Conservation (phyloP, 2,888 invertebrate species). For the Apantesis nais region DNA sequence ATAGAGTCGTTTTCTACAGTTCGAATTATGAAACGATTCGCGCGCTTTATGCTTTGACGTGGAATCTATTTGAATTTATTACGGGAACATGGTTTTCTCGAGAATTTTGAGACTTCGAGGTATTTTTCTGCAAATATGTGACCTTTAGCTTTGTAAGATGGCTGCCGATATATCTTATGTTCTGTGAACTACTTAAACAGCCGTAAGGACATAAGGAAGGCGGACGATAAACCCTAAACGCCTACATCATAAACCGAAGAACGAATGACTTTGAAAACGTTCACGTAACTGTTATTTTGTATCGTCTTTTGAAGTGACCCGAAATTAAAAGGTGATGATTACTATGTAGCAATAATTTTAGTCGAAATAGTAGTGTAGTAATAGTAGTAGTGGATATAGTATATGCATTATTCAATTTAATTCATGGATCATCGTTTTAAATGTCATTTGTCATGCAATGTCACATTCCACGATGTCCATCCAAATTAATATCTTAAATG, state of each 20-base stretch:
- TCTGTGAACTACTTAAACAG: conserved; percentile 14
- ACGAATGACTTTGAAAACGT: conserved; percentile 36
- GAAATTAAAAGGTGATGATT: not conserved
- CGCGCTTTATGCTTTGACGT: conserved; percentile 30
- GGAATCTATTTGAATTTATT: conserved; percentile 44
- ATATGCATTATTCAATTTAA: too few species aligned
- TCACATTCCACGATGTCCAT: too few species aligned
- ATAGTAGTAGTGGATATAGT: too few species aligned
- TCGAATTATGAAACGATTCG: conserved; percentile 24
- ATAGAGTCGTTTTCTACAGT: conserved; percentile 27
- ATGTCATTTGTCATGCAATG: too few species aligned
- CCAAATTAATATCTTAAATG: too few species aligned
- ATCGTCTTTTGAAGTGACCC: conserved; percentile 7
- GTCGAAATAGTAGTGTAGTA: not conserved
- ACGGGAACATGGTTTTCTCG: conserved; percentile 33
- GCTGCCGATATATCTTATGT: not conserved
- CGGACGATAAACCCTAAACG: not conserved
- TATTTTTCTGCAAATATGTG: conserved; percentile 7
- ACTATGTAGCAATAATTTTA: too few species aligned
- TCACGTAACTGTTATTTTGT: conserved; percentile 25
- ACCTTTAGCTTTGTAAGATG: conserved; percentile 7
- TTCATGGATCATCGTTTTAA: too few species aligned
- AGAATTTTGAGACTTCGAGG: conserved; percentile 19
- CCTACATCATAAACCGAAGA: conserved; percentile 29
- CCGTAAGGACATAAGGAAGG: conserved; percentile 11